Evolutionary conservation across 2,113 vertebrate species (phyloP).

Genomic region (human): DNA sequence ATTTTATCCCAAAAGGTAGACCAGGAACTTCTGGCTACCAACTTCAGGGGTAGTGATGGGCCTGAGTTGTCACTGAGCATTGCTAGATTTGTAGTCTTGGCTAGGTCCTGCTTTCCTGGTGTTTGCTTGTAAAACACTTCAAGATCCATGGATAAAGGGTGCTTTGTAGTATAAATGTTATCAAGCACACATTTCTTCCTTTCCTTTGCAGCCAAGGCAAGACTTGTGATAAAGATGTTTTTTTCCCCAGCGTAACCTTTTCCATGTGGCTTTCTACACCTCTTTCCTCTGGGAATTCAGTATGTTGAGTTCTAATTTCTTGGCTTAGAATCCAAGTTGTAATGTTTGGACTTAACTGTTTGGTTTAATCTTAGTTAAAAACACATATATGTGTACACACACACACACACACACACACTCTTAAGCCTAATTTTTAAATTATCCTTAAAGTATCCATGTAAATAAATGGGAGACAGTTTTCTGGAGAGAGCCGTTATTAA

Average conservation of each 20-base stretch:
- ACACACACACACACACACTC: neutral
- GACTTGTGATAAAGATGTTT: slow-evolving; percentile 31
- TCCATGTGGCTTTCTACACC: slow-evolving; percentile 60
- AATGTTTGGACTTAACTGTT: slow-evolving; percentile 64
- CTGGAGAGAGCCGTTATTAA: slow-evolving; percentile 56
- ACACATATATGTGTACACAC: neutral
- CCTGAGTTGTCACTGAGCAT: no score
- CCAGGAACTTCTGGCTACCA: neutral
- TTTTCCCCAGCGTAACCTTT: slow-evolving; percentile 67
- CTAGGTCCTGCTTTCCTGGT: neutral
- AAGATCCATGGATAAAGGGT: neutral
- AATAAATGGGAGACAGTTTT: slow-evolving; percentile 56
- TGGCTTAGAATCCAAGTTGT: slow-evolving; percentile 53
- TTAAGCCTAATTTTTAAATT: slow-evolving; percentile 60
- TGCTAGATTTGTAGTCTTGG: no score
- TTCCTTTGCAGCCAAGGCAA: slow-evolving; percentile 61
- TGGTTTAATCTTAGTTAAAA: slow-evolving; percentile 73
- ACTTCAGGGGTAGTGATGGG: no score
- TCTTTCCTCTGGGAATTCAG: slow-evolving; percentile 61
- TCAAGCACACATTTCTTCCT: slow-evolving; percentile 58
- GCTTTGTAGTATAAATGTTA: slow-evolving; percentile 27
- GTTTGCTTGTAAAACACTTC: neutral
- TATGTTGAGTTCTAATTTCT: slow-evolving; percentile 55
- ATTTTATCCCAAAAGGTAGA: neutral
- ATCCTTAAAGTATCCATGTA: slow-evolving; percentile 53